A percentile compares a stretch with the other conserved stretches of the same genome.
These are phyloP conservation scores for Numenius phaeopus DNA, from an alignment of 2,797 vertebrate genomes.

Conservation along the genomic window DNA sequence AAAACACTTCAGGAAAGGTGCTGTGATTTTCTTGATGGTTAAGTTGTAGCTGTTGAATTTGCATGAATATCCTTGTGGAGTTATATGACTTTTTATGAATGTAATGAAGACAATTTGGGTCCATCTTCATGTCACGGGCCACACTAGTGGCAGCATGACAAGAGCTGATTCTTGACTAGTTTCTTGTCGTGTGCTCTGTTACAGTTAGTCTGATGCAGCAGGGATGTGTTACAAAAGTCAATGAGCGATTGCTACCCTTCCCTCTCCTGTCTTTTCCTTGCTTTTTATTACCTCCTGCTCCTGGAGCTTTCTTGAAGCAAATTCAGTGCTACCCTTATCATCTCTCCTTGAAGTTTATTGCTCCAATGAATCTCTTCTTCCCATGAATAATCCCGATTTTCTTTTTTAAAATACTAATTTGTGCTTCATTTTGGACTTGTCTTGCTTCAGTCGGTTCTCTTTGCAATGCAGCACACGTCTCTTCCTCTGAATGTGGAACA, in stretches of 20 bases:
- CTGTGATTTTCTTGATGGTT: neutral
- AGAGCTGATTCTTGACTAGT: neutral
- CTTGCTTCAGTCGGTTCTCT: neutral
- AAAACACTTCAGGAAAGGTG: neutral
- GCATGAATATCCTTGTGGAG: neutral
- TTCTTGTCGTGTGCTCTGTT: neutral
- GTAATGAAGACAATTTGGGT: neutral
- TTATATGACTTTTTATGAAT: neutral
- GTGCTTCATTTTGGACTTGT: neutral
- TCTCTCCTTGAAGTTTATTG: constrained; percentile 1
- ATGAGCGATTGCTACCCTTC: neutral
- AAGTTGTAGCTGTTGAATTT: neutral
- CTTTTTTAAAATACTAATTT: constrained; percentile 7
- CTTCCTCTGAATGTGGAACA: neutral
- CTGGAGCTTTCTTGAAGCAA: constrained; percentile 2
- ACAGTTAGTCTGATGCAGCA: neutral
- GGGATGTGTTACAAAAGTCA: neutral
- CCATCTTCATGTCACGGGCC: neutral
- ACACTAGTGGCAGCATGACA: neutral
- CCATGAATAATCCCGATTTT: neutral
- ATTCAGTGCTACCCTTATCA: neutral
- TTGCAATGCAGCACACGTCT: neutral
- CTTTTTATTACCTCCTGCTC: neutral
- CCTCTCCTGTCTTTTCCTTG: neutral
- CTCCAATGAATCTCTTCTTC: neutral